phyloP scores from a whole-genome alignment of 2,888 invertebrate species.

The Hedya salicella region DNA sequence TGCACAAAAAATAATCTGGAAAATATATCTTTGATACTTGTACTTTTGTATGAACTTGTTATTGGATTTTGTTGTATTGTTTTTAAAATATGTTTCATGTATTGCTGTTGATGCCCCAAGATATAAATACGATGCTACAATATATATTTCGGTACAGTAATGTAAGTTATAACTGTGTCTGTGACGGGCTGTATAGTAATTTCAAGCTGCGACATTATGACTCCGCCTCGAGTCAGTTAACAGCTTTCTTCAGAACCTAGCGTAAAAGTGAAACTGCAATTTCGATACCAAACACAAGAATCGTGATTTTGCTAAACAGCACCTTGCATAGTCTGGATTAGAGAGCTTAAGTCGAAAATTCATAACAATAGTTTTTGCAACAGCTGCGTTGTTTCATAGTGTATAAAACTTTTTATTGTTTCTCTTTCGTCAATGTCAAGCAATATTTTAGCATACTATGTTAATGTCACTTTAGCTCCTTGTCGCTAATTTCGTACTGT shows the following conservation, averaged over 20 bases:
- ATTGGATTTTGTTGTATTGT: too few relatives aligned
- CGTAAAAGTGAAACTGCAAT: slow-evolving; percentile 28
- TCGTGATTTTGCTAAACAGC: slow-evolving; percentile 32
- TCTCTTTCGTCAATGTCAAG: background rate
- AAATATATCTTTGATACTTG: too few relatives aligned
- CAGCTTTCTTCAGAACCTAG: slow-evolving; percentile 30
- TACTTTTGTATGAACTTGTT: too few relatives aligned
- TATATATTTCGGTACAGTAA: too few relatives aligned
- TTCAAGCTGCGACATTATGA: slow-evolving; percentile 21
- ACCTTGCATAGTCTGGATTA: background rate
- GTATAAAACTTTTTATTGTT: background rate
- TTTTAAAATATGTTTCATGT: too few relatives aligned
- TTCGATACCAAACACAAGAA: slow-evolving; percentile 20
- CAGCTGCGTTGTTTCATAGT: background rate
- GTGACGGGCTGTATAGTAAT: too few relatives aligned
- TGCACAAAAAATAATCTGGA: too few relatives aligned
- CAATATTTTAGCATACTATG: background rate
- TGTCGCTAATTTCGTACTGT: too few relatives aligned
- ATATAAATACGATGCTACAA: too few relatives aligned
- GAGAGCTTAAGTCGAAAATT: slow-evolving; percentile 6
- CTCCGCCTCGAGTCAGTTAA: slow-evolving; percentile 23
- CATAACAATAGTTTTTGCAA: background rate
- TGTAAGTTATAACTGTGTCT: too few relatives aligned
- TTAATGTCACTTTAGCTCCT: background rate
- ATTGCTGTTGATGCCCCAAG: too few relatives aligned